Percentiles rank a stretch among this genome's conserved stretches.
Evolutionary conservation across 1,140 invertebrate genomes (phyloP).

Genomic region (Trypoxylus dichotomus): DNA sequence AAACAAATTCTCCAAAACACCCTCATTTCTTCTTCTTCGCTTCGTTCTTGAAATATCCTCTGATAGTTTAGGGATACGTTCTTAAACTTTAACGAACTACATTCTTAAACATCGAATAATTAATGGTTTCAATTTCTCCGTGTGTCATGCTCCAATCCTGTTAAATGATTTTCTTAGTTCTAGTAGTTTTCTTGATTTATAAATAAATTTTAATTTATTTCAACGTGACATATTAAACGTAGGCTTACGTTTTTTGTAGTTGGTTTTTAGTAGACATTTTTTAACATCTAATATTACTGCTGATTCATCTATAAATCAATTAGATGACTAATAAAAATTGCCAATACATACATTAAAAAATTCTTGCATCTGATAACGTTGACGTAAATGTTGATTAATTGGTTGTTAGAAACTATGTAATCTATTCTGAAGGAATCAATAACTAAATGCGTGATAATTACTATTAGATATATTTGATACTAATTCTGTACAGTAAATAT

Average conservation of each 20-base stretch:
- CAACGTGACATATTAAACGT: background rate
- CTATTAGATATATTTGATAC: no score
- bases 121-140: slow-evolving; percentile 19
- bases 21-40: background rate
- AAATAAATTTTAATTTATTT: background rate
- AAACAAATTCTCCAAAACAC: slow-evolving; percentile 22
- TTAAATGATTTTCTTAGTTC: slow-evolving; percentile 3
- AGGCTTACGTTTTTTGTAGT: no score
- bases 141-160: background rate
- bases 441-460: no score
- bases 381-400: background rate
- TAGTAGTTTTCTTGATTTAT: background rate
- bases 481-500: no score
- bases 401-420: no score
- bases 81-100: slow-evolving; percentile 4
- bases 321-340: slow-evolving; percentile 9
- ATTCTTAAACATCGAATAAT: slow-evolving; percentile 13
- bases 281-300: no score
- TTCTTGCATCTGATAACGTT: background rate
- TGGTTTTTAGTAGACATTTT: background rate
- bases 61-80: slow-evolving; percentile 10
- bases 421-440: no score
- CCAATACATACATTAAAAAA: background rate
- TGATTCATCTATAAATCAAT: slow-evolving; percentile 6
- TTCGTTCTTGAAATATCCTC: slow-evolving; percentile 8